Conservation (phyloP, 1,140 invertebrate species). For the Pectinophora gossypiella region DNA sequence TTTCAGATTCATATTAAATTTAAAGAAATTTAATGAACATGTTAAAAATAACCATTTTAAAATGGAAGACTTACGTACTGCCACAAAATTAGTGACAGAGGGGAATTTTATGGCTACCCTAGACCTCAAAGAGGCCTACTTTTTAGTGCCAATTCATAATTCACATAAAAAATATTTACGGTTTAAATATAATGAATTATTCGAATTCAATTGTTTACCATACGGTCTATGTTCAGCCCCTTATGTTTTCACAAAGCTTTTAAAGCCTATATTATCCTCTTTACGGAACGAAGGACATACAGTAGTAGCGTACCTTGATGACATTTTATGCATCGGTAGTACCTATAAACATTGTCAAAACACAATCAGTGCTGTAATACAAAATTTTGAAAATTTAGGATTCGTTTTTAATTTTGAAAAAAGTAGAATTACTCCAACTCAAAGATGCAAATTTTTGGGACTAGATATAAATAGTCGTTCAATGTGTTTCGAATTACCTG, state of each 20-base stretch:
- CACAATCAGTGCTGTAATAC: background rate
- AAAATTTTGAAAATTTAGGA: background rate
- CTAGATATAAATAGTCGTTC: background rate
- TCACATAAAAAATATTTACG: no score
- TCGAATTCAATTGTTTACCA: constrained; percentile 5
- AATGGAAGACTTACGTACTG: no score
- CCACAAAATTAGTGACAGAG: no score
- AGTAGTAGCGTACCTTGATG: constrained; percentile 6
- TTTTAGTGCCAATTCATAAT: no score
- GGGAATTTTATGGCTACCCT: no score
- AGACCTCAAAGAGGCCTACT: no score
- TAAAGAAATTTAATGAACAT: no score
- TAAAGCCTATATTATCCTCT: background rate
- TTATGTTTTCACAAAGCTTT: constrained; percentile 11
- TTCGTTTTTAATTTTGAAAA: constrained; percentile 7
- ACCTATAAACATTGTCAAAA: background rate
- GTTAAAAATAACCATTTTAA: no score
- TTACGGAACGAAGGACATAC: background rate
- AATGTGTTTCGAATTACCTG: background rate
- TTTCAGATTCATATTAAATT: no score
- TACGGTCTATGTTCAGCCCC: constrained; percentile 4
- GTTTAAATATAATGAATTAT: no score
- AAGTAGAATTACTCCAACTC: constrained; percentile 1
- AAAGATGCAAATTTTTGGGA: constrained; percentile 3
- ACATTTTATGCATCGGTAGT: background rate